Conservation (phyloP, 2,113 vertebrate species). For the Poicephalus meyeri region DNA sequence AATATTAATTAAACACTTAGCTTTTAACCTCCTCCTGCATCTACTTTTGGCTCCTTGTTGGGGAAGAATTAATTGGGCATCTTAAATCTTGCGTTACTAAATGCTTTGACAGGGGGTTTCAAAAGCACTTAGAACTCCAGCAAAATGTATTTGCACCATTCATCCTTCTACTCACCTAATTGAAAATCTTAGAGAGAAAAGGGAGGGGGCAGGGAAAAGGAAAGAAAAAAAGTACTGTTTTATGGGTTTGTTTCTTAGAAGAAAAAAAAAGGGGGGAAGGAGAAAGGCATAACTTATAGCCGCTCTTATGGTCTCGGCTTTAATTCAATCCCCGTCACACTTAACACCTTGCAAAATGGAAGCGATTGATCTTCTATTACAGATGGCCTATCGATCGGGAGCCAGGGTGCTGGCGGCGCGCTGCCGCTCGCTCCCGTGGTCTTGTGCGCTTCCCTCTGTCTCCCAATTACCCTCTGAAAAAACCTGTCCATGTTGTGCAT, state of each 20-base stretch:
- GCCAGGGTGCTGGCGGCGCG: background rate
- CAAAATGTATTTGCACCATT: constrained; percentile 57
- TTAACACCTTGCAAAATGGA: constrained; percentile 58
- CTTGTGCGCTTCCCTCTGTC: background rate
- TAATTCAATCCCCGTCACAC: constrained; percentile 48
- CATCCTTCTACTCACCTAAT: constrained; percentile 72
- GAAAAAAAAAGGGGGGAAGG: background rate
- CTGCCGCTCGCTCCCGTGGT: background rate
- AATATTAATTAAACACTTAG: constrained; percentile 87
- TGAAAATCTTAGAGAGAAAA: constrained; percentile 48
- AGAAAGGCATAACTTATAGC: constrained; percentile 56
- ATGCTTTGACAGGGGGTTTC: constrained; percentile 76
- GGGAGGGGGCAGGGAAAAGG: background rate
- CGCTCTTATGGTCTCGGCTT: constrained; percentile 12
- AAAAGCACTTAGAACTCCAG: constrained; percentile 73
- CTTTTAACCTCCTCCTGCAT: constrained; percentile 82
- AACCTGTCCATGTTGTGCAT: accelerated
- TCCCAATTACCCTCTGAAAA: background rate
- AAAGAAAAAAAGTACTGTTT: constrained; percentile 43
- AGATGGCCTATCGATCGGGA: constrained; percentile 35
- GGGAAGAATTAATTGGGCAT: constrained; percentile 79
- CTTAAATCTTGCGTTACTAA: constrained; percentile 79
- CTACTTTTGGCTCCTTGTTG: constrained; percentile 81
- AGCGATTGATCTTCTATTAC: constrained; percentile 58
- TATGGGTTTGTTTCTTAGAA: constrained; percentile 62